Conservation (phyloP, 2,113 vertebrate genomes). For the Axis porcinus region DNA sequence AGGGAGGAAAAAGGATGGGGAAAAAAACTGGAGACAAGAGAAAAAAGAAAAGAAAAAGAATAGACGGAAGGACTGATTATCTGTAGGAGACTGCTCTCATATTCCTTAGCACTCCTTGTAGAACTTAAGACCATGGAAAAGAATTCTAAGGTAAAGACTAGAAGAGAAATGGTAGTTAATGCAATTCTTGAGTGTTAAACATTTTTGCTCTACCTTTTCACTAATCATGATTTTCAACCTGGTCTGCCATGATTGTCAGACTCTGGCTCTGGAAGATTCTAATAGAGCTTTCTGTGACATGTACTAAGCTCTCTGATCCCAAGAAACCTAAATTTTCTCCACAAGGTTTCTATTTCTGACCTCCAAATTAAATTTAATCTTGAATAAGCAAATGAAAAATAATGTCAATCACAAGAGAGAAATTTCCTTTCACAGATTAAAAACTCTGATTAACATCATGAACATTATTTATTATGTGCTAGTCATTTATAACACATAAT, state of each 20-base stretch:
- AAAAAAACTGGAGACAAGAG: background rate
- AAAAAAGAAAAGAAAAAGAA: background rate
- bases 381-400: slow-evolving; percentile 33
- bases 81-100: background rate
- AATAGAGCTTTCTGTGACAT: background rate
- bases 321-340: background rate
- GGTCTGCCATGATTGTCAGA: background rate
- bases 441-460: background rate
- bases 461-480: background rate
- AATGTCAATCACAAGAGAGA: background rate
- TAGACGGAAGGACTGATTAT: background rate
- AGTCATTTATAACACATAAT: background rate
- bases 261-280: background rate
- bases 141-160: background rate
- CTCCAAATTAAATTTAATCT: slow-evolving; percentile 16
- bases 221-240: background rate
- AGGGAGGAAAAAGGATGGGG: background rate
- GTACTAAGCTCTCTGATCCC: background rate
- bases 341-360: background rate
- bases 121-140: background rate
- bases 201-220: background rate
- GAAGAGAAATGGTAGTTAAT: background rate
- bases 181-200: background rate
- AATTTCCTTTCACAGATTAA: background rate
- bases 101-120: background rate